Evolutionary conservation across 2,888 invertebrate genomes (phyloP), one percentile per base, ranked within the genome.

Genomic region (Aquatica leii): DNA sequence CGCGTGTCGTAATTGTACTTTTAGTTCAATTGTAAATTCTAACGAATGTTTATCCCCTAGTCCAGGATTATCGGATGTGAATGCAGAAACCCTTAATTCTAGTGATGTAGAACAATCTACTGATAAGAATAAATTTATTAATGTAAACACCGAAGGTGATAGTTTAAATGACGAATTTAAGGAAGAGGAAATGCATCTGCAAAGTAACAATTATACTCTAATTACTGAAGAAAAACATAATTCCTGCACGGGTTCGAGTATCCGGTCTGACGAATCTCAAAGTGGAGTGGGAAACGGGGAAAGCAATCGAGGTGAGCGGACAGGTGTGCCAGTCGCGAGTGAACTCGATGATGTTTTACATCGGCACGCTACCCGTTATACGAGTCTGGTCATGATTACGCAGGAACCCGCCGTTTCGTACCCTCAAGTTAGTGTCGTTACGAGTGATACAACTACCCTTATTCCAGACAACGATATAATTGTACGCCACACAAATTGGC

Each of bases 341-440:
- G 75, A 79, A 70, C 61, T 58, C 68, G 73, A 73, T 68, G 68
- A 68, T 57, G 62, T 71, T 69, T 66, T 72, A 65, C 76, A 75
- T 69, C 74, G 78, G 76, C 85, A 84, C 70, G 82, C 86, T 78
- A 87, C 89, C 82, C 90, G 91, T 80, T 94, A 93, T 82, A 92
- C 91, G 77, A 93, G 93, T 86, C 88, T 93, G 86, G 91, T 94
- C 82, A 93, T 93, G 92, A 94, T 94, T 84, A 93, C 93, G 77
- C 92, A 92, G 84, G 89, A 91, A 81, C 59, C 67, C 59, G 63
- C 71, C 70, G 80, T 81, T 61, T 73, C 85, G 80, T 83, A 81
- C 72, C 84, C 84, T 69, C 85, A 85, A 80, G 91, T 91, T 76
- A 91, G 88, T 82, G 90, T 91, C 73, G 88, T 91, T 80, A 89